phyloP scores from a whole-genome alignment of 2,888 invertebrate species.

The Bembecia ichneumoniformis region DNA sequence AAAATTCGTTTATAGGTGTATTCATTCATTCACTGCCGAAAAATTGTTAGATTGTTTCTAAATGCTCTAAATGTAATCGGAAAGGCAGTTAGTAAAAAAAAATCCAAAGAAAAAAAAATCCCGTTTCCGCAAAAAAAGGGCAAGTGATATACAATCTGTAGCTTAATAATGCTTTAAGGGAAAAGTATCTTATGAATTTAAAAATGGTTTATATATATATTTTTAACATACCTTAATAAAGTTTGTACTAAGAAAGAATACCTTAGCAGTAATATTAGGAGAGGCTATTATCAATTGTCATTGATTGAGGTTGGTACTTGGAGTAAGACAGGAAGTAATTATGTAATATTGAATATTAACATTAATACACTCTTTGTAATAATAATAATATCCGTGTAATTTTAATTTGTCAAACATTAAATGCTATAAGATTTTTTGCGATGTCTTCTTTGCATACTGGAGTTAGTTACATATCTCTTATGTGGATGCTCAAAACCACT shows the following conservation, averaged over 20 bases:
- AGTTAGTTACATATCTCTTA: too few species aligned
- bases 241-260: constrained; percentile 39
- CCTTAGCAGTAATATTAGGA: too few species aligned
- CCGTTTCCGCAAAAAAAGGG: neutral
- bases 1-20: too few species aligned
- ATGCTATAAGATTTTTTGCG: too few species aligned
- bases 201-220: constrained; percentile 48
- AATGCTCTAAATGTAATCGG: neutral
- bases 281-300: constrained; percentile 55
- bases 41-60: neutral
- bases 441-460: too few species aligned
- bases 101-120: neutral
- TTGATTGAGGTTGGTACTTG: constrained; percentile 28
- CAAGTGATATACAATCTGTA: constrained; percentile 28
- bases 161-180: constrained; percentile 66
- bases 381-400: too few species aligned
- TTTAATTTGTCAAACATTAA: too few species aligned
- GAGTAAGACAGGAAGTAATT: constrained; percentile 14
- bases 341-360: too few species aligned
- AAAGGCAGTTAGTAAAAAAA: neutral
- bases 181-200: constrained; percentile 68
- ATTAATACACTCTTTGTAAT: too few species aligned
- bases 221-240: constrained; percentile 32
- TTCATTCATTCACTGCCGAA: neutral
- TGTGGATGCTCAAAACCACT: too few species aligned